Evolutionary conservation across 2,888 invertebrate genomes (phyloP), one percentile per base, ranked within the genome.

Genomic region (Laspeyria flexula): DNA sequence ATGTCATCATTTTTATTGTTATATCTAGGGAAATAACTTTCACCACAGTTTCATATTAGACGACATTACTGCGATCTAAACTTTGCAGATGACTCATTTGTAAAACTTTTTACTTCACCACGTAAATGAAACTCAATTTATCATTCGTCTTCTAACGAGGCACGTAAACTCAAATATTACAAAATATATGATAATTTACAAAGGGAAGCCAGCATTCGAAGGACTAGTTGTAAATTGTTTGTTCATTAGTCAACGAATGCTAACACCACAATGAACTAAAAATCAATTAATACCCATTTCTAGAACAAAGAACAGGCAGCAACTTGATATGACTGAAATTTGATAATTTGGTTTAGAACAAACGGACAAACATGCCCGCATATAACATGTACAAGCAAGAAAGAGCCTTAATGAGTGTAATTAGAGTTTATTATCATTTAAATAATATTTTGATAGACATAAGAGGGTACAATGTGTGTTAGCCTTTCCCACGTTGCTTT

Each of bases 401-500:
- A 27, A 3, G 18, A 48, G 41, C 51, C 34, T 54, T 56, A 65
- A 44, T 7, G 0, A 0, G 7, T 31, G 0, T 0, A 0, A 0
- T 46, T 63, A 77, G 43, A 55, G 63, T 44, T 57, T 46, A 53
- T 52, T 55, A 52, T 69, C 7, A 45, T 43, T 29, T 60, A 55
- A n/a, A 41, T 6, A 11, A 34, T 29, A 13, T 21, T 49, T 40
- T 46, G 38, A 55, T 59, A 43, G 60, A 56, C 63, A 60, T 50
- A 53, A 60, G 35, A 56, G 31, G 49, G 35, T 45, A 53, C 44
- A 52, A 48, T 46, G 49, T 60, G 43, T 85, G 79, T 83, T 82
- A 83, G 79, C 71, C 68, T 86, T 88, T 90, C 89, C 83, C 89
- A 88, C 86, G 86, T 83, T 77, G 77, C 75, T 83, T 83, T 79